Evolutionary conservation across 2,797 vertebrate species (phyloP).

Genomic region (Artibeus jamaicensis): DNA sequence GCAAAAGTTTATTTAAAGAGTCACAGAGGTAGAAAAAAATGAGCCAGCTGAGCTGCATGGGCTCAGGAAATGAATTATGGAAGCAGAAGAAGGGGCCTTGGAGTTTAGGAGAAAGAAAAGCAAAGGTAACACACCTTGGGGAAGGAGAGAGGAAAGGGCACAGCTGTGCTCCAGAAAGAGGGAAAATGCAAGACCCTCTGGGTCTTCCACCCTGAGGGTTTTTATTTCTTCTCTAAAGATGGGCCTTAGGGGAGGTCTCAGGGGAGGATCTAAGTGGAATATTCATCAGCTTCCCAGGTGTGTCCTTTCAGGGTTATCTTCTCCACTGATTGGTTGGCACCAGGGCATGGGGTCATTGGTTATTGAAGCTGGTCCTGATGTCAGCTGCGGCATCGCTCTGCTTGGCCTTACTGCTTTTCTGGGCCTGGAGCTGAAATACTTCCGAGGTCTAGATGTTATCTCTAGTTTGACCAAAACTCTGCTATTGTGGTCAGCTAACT

Average conservation of each 20-base stretch:
- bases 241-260: background rate
- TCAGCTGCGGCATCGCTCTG: background rate
- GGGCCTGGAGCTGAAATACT: background rate
- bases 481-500: too few species aligned
- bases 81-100: background rate
- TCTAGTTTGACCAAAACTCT: background rate
- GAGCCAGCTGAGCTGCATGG: background rate
- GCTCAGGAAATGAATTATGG: background rate
- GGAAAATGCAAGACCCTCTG: background rate
- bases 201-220: background rate
- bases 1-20: background rate
- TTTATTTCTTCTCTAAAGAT: background rate
- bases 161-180: background rate
- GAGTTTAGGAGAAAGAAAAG: background rate
- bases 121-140: background rate
- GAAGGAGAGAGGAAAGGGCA: background rate
- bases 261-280: background rate
- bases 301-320: background rate
- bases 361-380: background rate
- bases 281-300: background rate
- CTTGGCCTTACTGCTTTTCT: background rate
- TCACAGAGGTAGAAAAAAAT: background rate
- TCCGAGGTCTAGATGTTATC: background rate
- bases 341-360: background rate
- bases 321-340: background rate